Percentiles rank a stretch among this genome's conserved stretches.
phyloP scores from a whole-genome alignment of 2,797 vertebrate genomes.

The Cynodonichthys magdalenae region DNA sequence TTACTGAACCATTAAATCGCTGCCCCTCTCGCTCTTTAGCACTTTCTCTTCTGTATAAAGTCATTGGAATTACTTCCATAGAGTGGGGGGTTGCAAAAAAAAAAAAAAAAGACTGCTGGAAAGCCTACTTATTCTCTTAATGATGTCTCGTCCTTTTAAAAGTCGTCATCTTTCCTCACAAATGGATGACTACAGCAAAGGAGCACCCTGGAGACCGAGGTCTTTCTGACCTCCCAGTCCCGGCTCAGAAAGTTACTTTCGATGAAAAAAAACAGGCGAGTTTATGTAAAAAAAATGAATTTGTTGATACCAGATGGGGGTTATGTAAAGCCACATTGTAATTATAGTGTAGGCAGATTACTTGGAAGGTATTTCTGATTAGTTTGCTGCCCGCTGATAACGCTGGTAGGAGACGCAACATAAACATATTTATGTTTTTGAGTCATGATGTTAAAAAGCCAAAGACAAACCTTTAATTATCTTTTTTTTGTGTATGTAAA shows the following conservation, averaged over 20 bases:
- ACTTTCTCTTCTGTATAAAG: constrained; percentile 83
- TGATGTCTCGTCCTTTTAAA: constrained; percentile 85
- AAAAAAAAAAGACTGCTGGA: constrained; percentile 78
- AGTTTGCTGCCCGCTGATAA: constrained; percentile 41
- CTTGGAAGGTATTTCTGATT: constrained; percentile 57
- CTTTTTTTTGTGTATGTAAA: constrained; percentile 22
- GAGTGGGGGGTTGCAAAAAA: constrained; percentile 68
- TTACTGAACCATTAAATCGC: constrained; percentile 83
- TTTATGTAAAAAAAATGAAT: constrained; percentile 48
- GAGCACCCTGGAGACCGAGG: constrained; percentile 78
- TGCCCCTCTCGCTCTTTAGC: constrained; percentile 76
- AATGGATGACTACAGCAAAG: constrained; percentile 76
- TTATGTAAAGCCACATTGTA: constrained; percentile 29
- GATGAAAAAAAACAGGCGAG: constrained; percentile 64
- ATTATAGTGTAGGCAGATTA: constrained; percentile 51
- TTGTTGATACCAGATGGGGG: constrained; percentile 44
- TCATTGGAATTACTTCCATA: constrained; percentile 79
- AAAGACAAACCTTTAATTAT: constrained; percentile 9
- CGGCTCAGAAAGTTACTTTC: constrained; percentile 73
- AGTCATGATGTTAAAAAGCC: constrained; percentile 10
- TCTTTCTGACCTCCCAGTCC: constrained; percentile 74
- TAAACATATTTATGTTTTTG: constrained; percentile 41
- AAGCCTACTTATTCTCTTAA: constrained; percentile 85
- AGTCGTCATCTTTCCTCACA: constrained; percentile 82
- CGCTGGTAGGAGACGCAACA: constrained; percentile 22